Base-by-base conservation (phyloP, 2,888 invertebrate genomes). In the Ochropacha duplaris region DNA sequence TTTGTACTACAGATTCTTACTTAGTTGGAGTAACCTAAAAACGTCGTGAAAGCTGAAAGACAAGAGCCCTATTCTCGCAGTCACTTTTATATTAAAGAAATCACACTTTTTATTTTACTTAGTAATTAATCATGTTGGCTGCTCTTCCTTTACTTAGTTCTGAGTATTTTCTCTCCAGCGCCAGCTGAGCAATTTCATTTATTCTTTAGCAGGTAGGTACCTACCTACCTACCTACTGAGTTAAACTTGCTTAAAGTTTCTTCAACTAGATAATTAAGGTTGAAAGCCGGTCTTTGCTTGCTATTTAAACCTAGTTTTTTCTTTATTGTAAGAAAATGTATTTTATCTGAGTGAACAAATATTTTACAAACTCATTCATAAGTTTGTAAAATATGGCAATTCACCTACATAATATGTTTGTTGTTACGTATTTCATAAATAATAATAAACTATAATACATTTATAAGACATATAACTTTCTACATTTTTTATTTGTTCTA, bases 51-150 rank as follows among this genome's bases (percentile, higher is more conserved):
- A 50, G 50, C 24, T 50, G 50, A 50, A 24, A 50, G 50, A 24
- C 50, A 50, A 14, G 26, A 50, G 24, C 22, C 26, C n/a, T 26
- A 57, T 54, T 60, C 57, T 54, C 56, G 28, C 22, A 14, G 52
- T 58, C 58, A 64, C 60, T 57, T 55, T 57, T 52, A 60, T 61
- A 31, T 31, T 31, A 68, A 66, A 68, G 64, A 68, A 67, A 69
- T 70, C 50, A 69, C 69, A 68, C 68, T 72, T 74, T 76, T 72
- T 80, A 79, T 81, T 80, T 77, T 76, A 78, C 74, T 76, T 71
- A 68, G 77, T 79, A 81, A 84, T 84, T 84, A 84, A 84, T 84
- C 83, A 84, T 78, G 78, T 78, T 74, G 75, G 73, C 66, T 73
- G 70, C 67, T 74, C 72, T 72, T 74, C 67, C 74, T 74, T 78